Evolutionary conservation across 2,888 invertebrate species (phyloP).

Genomic region (Hybos culiciformis): DNA sequence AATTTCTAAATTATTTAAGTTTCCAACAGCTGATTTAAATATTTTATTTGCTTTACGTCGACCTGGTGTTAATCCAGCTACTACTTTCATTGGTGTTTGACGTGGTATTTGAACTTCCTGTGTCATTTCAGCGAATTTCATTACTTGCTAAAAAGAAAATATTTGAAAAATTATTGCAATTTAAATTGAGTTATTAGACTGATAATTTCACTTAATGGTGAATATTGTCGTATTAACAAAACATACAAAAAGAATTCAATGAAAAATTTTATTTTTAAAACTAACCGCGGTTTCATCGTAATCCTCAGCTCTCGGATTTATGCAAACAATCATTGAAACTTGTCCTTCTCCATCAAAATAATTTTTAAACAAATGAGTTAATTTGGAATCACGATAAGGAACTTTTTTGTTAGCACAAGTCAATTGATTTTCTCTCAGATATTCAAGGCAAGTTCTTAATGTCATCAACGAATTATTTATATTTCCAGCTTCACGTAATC

Average conservation of each 20-base stretch:
- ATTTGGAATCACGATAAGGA: constrained; percentile 86
- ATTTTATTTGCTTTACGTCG: constrained; percentile 64
- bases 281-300: constrained; percentile 85
- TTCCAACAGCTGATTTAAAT: constrained; percentile 42
- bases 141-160: constrained; percentile 54
- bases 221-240: not conserved
- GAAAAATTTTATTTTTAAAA: constrained; percentile 14
- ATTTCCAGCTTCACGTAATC: constrained; percentile 59
- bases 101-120: constrained; percentile 81
- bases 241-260: not conserved
- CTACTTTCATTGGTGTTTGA: constrained; percentile 46
- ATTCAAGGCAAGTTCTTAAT: constrained; percentile 80
- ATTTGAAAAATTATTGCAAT: not conserved
- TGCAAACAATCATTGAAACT: constrained; percentile 92
- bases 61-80: constrained; percentile 58
- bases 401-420: constrained; percentile 60
- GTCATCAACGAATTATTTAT: constrained; percentile 97
- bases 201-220: not conserved
- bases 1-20: constrained; percentile 35
- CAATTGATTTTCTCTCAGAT: constrained; percentile 76
- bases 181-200: not conserved
- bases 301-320: constrained; percentile 84
- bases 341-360: constrained; percentile 96
- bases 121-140: constrained; percentile 94
- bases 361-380: constrained; percentile 92